Evolutionary conservation across 2,888 invertebrate species (phyloP), one percentile per base, ranked within the genome.

Genomic region (Archaeoteleia sp.): DNA sequence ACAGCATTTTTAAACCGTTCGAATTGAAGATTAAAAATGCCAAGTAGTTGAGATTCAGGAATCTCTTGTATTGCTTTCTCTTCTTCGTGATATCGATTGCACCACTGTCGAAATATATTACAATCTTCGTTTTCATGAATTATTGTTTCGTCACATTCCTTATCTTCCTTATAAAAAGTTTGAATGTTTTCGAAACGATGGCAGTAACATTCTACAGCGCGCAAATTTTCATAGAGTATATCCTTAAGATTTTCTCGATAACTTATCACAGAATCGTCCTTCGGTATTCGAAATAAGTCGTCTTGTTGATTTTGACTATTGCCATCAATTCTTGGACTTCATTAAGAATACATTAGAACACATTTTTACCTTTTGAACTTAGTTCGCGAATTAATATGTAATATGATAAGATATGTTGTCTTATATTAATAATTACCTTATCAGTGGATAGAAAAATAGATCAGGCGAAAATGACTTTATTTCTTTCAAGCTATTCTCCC

Each of bases 241-340:
- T 87, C 78, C 4, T 89, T 88, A 67, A 94, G 89, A 48, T 88
- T 88, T 1, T 86, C 78, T 48, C 90, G 89, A 54, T 90, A 85
- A 0, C 83, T 83, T 42, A 88, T 76, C 79, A 93, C 75, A 42
- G 87, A 86, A 82, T 95, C 94, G 68, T 90, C 90, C 49, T 90
- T 88, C 79, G 95, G 87, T 46, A 94, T 88, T 74, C 90, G 91
- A 30, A 88, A 86, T 23, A 95, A 85, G 65, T 90, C 90, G 53
- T 92, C 92, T 0, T 92, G 89, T 81, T 93, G 89, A 34, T 93
- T 92, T 73, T 95, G 93, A 78, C 91, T 89, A 77, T 93, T 92
- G 10, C 92, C 93, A 88, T 95, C 94, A 67, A 96, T 92, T 10
- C 92, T 90, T 0, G 95, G 95, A 60, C 93, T 48, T 20, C 15